phyloP scores from a whole-genome alignment of 2,888 invertebrate genomes.

The Smittia sp. region DNA sequence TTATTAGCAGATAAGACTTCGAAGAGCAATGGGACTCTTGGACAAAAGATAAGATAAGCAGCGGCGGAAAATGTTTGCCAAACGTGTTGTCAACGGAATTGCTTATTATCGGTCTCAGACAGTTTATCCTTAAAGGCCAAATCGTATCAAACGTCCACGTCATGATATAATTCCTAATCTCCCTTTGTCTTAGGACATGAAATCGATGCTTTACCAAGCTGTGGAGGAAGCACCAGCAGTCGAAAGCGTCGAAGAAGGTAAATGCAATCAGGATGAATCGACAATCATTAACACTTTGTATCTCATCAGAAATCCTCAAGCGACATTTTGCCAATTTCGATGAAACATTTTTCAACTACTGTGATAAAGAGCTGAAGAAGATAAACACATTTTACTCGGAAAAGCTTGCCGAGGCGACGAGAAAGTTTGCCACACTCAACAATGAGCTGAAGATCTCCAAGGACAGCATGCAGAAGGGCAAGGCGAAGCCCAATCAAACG shows the following conservation, averaged over 20 bases:
- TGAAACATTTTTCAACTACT: constrained; percentile 92
- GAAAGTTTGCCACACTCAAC: constrained; percentile 87
- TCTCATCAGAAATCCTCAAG: constrained; percentile 65
- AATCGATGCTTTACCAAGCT: constrained; percentile 88
- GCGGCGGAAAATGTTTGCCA: background rate
- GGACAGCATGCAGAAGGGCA: constrained; percentile 56
- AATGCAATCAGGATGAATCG: no score
- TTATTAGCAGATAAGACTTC: no score
- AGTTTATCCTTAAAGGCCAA: no score
- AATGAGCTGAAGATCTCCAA: constrained; percentile 74
- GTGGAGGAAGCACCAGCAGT: constrained; percentile 88
- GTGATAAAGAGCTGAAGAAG: constrained; percentile 69
- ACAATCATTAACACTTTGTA: no score
- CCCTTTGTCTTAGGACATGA: constrained; percentile 74
- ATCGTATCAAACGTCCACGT: no score
- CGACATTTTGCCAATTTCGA: constrained; percentile 91
- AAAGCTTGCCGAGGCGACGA: constrained; percentile 95
- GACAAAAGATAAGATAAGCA: background rate
- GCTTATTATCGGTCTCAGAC: no score
- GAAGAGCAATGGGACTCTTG: no score
- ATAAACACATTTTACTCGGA: constrained; percentile 58
- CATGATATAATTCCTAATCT: no score
- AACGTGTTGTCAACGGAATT: no score
- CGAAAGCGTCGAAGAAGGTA: constrained; percentile 76
- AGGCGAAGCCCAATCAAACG: constrained; percentile 52